Evolutionary conservation across 2,888 invertebrate genomes (phyloP), one percentile per base, ranked within the genome.

Genomic region (Tachina fera): DNA sequence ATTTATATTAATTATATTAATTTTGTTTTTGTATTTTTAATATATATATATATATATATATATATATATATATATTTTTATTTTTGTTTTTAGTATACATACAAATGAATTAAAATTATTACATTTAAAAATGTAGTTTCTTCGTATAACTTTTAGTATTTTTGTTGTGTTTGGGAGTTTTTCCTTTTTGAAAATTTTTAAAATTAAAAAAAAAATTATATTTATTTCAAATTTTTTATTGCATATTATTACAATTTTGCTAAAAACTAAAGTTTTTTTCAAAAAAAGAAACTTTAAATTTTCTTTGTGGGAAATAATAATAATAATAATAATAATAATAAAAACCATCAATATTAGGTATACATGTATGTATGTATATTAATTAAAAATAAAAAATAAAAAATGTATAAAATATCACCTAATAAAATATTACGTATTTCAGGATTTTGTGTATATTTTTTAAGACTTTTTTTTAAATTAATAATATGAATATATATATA

Each of bases 231-330:
- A 77, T 16, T 88, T 89, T 89, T 89, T 88, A 89, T 91, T 90
- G 89, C 89, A 88, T 89, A 91, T 91, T 91, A 91, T 91, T 91
- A 92, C 92, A 92, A 92, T 92, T 92, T 92, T 89, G 91, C 92
- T 92, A 92, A 91, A 89, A 91, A 91, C 91, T 92, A 92, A 92
- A 90, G 90, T 89, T 89, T 84, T 49, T 89, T 89, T 83, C 31
- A 14, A 79, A 84, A 79, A 84, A 74, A 87, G 41, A 72, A 72
- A 68, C 51, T 82, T 87, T 6, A 5, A 31, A 74, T 81, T 81
- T n/a, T 63, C n/a, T 84, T 85, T 67, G 6, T 70, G 67, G 22
- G 43, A 63, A 84, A 58, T 75, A 81, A 81, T 68, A 81, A 67
- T 65, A 78, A 87, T 65, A 84, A 58, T 75, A 81, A 81, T 68